Conservation (phyloP, 1,140 invertebrate genomes). For the Habropoda laboriosa region DNA sequence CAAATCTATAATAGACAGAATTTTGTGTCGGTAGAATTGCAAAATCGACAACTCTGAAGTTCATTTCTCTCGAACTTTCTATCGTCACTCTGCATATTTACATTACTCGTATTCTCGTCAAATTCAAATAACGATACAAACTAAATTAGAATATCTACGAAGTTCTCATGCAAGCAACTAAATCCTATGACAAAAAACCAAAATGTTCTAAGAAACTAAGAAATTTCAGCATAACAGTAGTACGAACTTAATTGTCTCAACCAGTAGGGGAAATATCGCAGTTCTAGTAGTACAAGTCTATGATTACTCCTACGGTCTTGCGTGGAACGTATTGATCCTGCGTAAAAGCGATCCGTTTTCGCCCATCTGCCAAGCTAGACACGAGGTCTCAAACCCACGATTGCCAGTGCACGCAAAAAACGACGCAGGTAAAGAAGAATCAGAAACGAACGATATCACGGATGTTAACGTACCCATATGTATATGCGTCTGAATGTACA, state of each 20-base stretch:
- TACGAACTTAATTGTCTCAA: neutral
- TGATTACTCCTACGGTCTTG: neutral
- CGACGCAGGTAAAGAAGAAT: conserved; percentile 21
- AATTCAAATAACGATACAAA: neutral
- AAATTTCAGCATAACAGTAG: neutral
- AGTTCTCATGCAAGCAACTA: neutral
- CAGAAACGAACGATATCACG: conserved; percentile 38
- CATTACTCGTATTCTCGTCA: neutral
- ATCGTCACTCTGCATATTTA: neutral
- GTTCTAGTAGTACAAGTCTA: neutral
- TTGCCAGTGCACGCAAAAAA: conserved; percentile 24
- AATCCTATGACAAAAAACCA: neutral
- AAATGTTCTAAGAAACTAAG: neutral
- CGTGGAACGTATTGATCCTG: conserved; percentile 7
- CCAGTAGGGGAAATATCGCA: neutral
- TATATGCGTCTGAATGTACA: conserved; percentile 30
- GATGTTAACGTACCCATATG: conserved; percentile 36
- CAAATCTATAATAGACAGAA: too few relatives aligned
- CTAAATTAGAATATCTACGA: neutral
- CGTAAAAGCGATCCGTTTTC: neutral
- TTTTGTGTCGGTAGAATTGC: too few relatives aligned
- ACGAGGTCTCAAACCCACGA: conserved; percentile 29
- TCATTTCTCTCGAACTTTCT: neutral
- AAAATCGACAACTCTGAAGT: neutral
- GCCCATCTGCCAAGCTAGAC: neutral